These are phyloP conservation scores for Mercenaria mercenaria DNA, from an alignment of 1,140 invertebrate genomes.

Conservation along the genomic window DNA sequence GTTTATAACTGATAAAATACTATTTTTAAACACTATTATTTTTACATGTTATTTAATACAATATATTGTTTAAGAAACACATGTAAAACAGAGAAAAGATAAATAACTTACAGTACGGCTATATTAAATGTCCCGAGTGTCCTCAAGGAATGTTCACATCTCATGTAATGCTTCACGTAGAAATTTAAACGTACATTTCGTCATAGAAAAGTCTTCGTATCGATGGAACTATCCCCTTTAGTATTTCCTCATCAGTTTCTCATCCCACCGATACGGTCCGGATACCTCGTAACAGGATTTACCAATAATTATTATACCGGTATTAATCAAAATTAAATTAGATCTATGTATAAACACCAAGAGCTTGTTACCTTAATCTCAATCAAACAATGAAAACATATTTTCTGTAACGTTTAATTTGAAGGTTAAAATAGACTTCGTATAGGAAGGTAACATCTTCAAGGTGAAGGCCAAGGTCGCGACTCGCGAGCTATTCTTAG, in stretches of 20 bases:
- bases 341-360: background rate
- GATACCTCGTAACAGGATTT: background rate
- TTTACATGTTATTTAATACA: no score
- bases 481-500: background rate
- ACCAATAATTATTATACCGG: background rate
- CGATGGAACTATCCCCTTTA: background rate
- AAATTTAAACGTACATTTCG: background rate
- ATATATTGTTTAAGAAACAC: no score
- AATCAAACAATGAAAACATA: background rate
- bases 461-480: conserved; percentile 23
- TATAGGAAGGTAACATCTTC: conserved; percentile 4
- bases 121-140: no score
- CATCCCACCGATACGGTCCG: no score
- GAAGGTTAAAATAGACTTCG: conserved; percentile 26
- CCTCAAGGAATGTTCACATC: background rate
- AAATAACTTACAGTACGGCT: no score
- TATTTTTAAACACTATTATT: no score
- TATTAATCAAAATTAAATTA: background rate
- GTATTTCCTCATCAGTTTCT: background rate
- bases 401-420: conserved; percentile 3
- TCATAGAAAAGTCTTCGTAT: background rate
- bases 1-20: no score
- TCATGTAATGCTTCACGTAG: background rate
- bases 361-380: background rate
- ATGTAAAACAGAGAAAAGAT: no score